Evolutionary conservation across 2,797 vertebrate species (phyloP).

Genomic region (Fistularia commersonii): DNA sequence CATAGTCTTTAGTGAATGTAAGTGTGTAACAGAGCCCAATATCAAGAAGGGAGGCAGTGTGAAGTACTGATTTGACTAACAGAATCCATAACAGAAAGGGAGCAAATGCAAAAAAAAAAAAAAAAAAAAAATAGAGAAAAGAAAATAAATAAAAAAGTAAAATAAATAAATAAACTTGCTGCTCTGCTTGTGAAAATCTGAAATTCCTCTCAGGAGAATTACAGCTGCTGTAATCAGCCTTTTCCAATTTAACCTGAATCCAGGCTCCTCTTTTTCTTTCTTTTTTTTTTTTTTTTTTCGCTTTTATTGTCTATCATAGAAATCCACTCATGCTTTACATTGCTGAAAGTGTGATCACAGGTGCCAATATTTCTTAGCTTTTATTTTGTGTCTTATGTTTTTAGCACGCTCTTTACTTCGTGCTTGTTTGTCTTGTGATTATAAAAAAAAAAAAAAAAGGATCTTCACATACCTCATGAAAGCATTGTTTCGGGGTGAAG

Average conservation of each 20-base stretch:
- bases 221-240: conserved; percentile 33
- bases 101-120: too few species aligned
- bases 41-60: conserved; percentile 52
- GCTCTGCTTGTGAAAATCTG: conserved; percentile 45
- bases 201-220: conserved; percentile 54
- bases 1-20: conserved; percentile 51
- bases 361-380: conserved; percentile 48
- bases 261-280: conserved; percentile 29
- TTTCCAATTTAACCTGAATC: conserved; percentile 53
- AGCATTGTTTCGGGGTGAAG: conserved; percentile 32
- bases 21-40: conserved; percentile 28
- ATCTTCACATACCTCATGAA: conserved; percentile 62
- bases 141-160: conserved; percentile 27
- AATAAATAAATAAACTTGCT: conserved; percentile 45
- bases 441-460: conserved; percentile 15
- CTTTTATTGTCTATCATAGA: conserved; percentile 37
- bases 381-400: conserved; percentile 31
- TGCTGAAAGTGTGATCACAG: conserved; percentile 39
- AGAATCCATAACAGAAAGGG: conserved; percentile 23
- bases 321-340: conserved; percentile 26
- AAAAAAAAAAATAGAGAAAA: too few species aligned
- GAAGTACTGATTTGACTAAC: conserved; percentile 48
- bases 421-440: conserved; percentile 33
- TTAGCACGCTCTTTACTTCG: conserved; percentile 38
- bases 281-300: too few species aligned